These are phyloP conservation scores for Gymnopithys bicolor DNA, from an alignment of 2,797 vertebrate species.

Conservation along the genomic window DNA sequence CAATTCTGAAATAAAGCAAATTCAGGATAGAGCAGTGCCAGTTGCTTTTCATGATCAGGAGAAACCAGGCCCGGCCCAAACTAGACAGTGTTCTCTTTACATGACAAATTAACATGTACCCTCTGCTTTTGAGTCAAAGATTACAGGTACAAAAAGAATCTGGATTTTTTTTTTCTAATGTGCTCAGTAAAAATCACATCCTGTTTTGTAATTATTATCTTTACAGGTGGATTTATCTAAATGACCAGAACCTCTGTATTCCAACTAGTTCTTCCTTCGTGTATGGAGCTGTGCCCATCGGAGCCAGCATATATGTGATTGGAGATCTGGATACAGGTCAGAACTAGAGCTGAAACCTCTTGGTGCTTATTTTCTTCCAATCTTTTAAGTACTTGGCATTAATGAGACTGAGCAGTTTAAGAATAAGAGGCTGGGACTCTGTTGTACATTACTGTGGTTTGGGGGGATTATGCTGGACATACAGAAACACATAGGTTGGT, in stretches of 20 bases:
- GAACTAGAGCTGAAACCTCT: slow-evolving; percentile 8
- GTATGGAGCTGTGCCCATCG: slow-evolving; percentile 94
- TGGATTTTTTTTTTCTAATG: slow-evolving; percentile 44
- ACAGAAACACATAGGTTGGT: not conserved
- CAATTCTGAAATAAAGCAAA: not conserved
- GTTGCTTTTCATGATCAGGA: not conserved
- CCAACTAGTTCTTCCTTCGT: slow-evolving; percentile 96
- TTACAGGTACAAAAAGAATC: not conserved
- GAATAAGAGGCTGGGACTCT: not conserved
- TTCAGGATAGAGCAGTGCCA: not conserved
- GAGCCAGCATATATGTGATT: slow-evolving; percentile 96
- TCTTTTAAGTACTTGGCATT: not conserved
- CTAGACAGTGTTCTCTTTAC: not conserved
- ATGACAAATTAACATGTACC: not conserved
- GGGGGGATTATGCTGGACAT: not conserved
- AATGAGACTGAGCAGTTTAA: not conserved
- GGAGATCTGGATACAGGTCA: slow-evolving; percentile 97
- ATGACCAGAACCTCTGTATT: slow-evolving; percentile 94
- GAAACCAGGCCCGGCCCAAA: not conserved
- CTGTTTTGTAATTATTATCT: not conserved
- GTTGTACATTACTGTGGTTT: not conserved
- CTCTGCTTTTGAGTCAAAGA: not conserved
- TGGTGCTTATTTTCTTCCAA: not conserved
- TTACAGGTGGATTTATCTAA: slow-evolving; percentile 94
- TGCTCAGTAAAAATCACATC: not conserved